Conservation (phyloP, 2,888 invertebrate genomes). For the Clivina fossor region DNA sequence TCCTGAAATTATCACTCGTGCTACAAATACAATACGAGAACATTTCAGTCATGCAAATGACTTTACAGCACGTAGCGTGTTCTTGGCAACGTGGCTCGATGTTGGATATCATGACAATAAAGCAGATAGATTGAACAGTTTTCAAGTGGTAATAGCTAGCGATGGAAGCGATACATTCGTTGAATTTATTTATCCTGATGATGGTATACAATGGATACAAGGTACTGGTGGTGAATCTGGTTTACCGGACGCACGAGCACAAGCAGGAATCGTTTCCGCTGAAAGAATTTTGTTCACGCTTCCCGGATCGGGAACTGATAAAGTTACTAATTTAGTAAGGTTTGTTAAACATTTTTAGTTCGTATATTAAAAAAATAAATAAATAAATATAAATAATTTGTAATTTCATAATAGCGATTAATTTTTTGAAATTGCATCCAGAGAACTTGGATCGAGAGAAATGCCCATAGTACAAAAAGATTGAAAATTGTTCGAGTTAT, state of each 20-base stretch:
- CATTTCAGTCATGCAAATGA: slow-evolving; percentile 71
- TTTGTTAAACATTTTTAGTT: slow-evolving; percentile 50
- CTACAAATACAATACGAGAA: slow-evolving; percentile 69
- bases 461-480: too few species aligned
- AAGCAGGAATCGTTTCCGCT: slow-evolving; percentile 87
- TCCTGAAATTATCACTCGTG: slow-evolving; percentile 63
- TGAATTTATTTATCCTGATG: slow-evolving; percentile 83
- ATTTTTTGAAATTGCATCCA: too few species aligned
- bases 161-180: slow-evolving; percentile 82
- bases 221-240: slow-evolving; percentile 74
- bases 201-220: slow-evolving; percentile 91
- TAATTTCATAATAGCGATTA: too few species aligned
- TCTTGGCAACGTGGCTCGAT: slow-evolving; percentile 88
- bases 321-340: slow-evolving; percentile 78
- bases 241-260: slow-evolving; percentile 86
- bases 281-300: slow-evolving; percentile 76
- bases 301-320: slow-evolving; percentile 89
- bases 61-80: slow-evolving; percentile 76
- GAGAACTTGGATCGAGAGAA: too few species aligned
- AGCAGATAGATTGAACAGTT: slow-evolving; percentile 79
- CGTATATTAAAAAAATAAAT: slow-evolving; percentile 4
- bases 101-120: slow-evolving; percentile 76
- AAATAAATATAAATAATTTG: too few species aligned
- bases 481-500: too few species aligned
- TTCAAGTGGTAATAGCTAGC: slow-evolving; percentile 75